Evolutionary conservation across 2,797 vertebrate genomes (phyloP).

Genomic region (Pangasius krempfi): DNA sequence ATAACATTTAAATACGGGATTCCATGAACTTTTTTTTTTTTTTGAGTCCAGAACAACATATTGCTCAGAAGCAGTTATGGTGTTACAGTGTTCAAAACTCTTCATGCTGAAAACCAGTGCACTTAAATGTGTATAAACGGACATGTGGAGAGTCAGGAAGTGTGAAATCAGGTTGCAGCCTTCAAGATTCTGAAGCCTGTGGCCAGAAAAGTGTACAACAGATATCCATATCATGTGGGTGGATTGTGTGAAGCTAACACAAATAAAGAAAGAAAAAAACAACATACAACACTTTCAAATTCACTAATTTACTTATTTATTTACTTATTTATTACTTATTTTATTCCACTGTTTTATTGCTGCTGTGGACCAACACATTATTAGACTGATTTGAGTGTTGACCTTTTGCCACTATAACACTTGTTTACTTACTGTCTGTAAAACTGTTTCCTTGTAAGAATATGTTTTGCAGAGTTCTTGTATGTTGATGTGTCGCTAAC

Average conservation of each 20-base stretch:
- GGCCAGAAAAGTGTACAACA: not conserved
- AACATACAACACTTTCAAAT: too few species aligned
- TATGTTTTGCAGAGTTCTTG: too few species aligned
- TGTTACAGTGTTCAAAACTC: not conserved
- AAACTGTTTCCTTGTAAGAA: too few species aligned
- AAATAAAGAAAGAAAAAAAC: too few species aligned
- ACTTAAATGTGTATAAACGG: too few species aligned
- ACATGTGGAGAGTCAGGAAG: too few species aligned
- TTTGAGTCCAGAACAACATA: not conserved
- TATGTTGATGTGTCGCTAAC: too few species aligned
- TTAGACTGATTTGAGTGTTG: not conserved
- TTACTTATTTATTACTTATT: not conserved
- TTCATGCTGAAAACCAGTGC: not conserved
- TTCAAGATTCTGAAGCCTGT: not conserved
- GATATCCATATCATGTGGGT: too few species aligned
- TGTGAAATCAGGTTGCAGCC: too few species aligned
- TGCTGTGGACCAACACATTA: not conserved
- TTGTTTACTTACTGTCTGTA: not conserved
- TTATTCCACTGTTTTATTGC: not conserved
- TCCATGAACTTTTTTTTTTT: not conserved
- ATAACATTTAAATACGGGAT: not conserved
- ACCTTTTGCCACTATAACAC: not conserved
- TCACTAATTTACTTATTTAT: too few species aligned
- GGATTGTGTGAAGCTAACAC: too few species aligned
- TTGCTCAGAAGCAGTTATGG: not conserved